Conservation (phyloP, 1,140 invertebrate genomes). For the Hylaeus volcanicus region DNA sequence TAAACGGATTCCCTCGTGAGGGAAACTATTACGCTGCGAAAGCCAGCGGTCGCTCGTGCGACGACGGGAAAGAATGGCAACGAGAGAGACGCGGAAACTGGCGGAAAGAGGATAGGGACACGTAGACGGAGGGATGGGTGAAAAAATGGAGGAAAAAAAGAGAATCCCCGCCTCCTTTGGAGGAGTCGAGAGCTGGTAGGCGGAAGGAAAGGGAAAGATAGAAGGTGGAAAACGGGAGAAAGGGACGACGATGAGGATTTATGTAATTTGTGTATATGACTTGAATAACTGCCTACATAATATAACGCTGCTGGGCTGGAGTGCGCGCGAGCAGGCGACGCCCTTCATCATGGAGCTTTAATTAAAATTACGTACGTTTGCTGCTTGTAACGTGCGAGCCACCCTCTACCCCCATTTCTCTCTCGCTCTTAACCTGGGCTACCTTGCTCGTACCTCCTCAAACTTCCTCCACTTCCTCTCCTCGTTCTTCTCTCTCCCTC, state of each 20-base stretch:
- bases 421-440: not conserved
- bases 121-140: not conserved
- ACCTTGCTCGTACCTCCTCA: not conserved
- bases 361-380: constrained; percentile 80
- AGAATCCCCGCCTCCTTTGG: not conserved
- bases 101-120: not conserved
- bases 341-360: constrained; percentile 75
- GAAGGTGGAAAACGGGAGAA: constrained; percentile 36
- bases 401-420: not conserved
- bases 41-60: constrained; percentile 41
- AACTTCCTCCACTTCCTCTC: constrained; percentile 19
- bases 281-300: constrained; percentile 78
- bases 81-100: not conserved
- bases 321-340: constrained; percentile 67
- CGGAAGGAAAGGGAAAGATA: constrained; percentile 36
- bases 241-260: constrained; percentile 65
- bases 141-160: constrained; percentile 3
- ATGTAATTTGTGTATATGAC: constrained; percentile 77
- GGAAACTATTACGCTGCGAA: constrained; percentile 51
- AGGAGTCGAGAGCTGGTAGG: constrained; percentile 13
- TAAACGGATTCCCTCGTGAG: constrained; percentile 51
- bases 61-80: constrained; percentile 28
- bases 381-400: constrained; percentile 65
- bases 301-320: constrained; percentile 63
- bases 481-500: constrained; percentile 32